Base-by-base conservation (phyloP, 2,797 vertebrate species). In the Eulemur albifrons region DNA sequence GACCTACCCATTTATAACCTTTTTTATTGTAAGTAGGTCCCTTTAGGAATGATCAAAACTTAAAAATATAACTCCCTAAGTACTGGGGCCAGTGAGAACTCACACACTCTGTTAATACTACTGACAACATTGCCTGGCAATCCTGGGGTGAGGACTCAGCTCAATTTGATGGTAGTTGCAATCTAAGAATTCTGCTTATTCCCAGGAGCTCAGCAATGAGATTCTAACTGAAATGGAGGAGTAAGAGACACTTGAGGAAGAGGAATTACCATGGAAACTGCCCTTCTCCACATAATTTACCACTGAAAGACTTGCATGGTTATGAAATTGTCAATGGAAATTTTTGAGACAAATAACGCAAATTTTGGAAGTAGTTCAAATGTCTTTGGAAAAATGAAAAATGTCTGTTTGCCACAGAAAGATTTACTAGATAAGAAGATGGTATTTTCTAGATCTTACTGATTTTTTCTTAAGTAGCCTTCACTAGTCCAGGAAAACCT, bases 251-350 rank as follows among this genome's bases (percentile, higher is more conserved):
- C 63, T 86, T 70, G 77, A 69, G 10, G 21, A 92, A 83, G 65
- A 92, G 12, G 23, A 79, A 97, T 87, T 67, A 59, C 52, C 65
- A 76, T 88, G 79, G 75, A 93, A 87, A 92, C 75, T 52, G 14
- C 63, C 77, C 80, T 76, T 90, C 15, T 8, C 11, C 48, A 8
- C n/a, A 70, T 87, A 93, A 61, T 67, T 87, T 96, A 57, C 35
- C 80, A 82, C 57, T 86, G 11, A 84, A 77, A 65, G 63, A 88
- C 30, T 67, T 83, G 30, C 2, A 23, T 38, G 45, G 72, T 83
- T 69, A 91, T 75, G 76, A 93, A 93, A 92, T 81, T 84, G 48
- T 87, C 80, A 95, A 52, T 77, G 48, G 43, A 88, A 88, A 95
- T 27, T 88, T 97, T 85, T 86, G 59, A 95, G 57, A 81, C 20